Percentiles rank a stretch among this genome's conserved stretches.
These are phyloP conservation scores for Dromaius novaehollandiae DNA, from an alignment of 2,113 vertebrate genomes.

Conservation along the genomic window DNA sequence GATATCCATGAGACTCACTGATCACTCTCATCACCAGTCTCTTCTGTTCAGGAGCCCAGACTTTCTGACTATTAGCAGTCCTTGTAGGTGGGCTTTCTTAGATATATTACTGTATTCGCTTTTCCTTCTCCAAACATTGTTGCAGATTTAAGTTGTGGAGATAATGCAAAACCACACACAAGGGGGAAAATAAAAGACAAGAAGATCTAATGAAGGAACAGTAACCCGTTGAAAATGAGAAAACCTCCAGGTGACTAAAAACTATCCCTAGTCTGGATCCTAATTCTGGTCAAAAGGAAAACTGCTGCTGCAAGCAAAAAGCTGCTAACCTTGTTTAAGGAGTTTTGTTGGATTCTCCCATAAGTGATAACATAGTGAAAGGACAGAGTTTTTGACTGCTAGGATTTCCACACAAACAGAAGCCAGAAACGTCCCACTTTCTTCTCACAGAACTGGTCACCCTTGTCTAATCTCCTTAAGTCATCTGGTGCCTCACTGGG, in stretches of 20 bases:
- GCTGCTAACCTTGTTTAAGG: neutral
- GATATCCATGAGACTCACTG: neutral
- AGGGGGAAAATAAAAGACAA: neutral
- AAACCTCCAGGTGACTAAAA: neutral
- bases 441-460: slow-evolving; percentile 12
- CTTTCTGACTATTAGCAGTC: neutral
- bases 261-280: neutral
- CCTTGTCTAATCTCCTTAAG: slow-evolving; percentile 34
- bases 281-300: neutral
- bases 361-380: neutral
- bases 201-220: neutral
- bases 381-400: neutral
- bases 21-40: neutral
- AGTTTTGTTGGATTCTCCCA: neutral
- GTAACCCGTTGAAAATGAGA: neutral
- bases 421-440: neutral
- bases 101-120: neutral
- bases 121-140: neutral
- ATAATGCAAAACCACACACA: neutral
- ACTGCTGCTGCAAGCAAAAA: neutral
- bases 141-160: neutral
- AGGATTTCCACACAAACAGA: neutral
- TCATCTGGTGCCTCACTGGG: slow-evolving; percentile 57
- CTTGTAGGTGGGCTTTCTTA: neutral
- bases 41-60: neutral